These are phyloP conservation scores for Muraenolepis orangiensis DNA, from an alignment of 2,797 vertebrate species.

Conservation along the genomic window DNA sequence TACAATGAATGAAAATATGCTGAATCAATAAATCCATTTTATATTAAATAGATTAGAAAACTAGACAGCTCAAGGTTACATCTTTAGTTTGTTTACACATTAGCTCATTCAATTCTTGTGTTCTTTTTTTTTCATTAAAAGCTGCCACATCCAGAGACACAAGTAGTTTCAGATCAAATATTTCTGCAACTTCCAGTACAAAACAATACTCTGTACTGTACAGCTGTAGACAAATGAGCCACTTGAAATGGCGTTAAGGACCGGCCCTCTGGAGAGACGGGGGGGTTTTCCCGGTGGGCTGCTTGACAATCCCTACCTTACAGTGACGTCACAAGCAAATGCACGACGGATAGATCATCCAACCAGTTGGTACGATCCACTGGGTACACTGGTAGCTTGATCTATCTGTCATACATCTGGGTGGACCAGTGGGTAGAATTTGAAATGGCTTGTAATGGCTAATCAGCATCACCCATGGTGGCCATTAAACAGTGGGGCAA, in stretches of 20 bases:
- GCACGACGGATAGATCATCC: too few species aligned
- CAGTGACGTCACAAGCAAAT: too few species aligned
- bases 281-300: too few species aligned
- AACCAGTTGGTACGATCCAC: too few species aligned
- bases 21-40: slow-evolving; percentile 37
- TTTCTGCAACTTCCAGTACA: slow-evolving; percentile 57
- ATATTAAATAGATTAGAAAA: slow-evolving; percentile 62
- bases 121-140: slow-evolving; percentile 53
- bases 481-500: neutral
- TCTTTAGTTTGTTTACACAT: slow-evolving; percentile 16
- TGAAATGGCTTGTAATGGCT: neutral
- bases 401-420: too few species aligned
- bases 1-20: slow-evolving; percentile 42
- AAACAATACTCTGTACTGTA: slow-evolving; percentile 66
- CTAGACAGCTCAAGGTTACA: slow-evolving; percentile 50
- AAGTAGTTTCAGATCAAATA: slow-evolving; percentile 34
- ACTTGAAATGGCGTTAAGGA: slow-evolving; percentile 69
- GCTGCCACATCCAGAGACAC: slow-evolving; percentile 53
- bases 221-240: slow-evolving; percentile 48
- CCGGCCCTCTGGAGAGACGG: too few species aligned
- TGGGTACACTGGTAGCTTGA: too few species aligned
- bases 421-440: too few species aligned
- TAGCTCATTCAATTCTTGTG: slow-evolving; percentile 14
- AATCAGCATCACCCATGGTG: neutral
- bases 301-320: too few species aligned